Evolutionary conservation across 2,113 vertebrate genomes (phyloP), one percentile per base, ranked within the genome.

Genomic region (Cepphus grylle): DNA sequence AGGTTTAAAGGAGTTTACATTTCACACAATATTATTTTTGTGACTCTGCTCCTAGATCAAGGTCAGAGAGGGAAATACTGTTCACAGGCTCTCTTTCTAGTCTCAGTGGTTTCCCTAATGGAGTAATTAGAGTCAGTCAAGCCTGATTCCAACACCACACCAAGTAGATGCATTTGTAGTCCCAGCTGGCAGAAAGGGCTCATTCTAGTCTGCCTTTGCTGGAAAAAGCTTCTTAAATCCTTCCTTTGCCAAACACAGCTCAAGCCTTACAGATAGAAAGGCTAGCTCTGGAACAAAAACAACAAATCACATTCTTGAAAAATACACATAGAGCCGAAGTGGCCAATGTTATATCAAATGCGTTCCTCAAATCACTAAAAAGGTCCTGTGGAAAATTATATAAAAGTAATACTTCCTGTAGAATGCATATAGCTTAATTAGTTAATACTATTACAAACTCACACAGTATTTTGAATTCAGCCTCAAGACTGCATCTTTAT

Each of bases 271-370:
- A 38, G 30, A n/a, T 30, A 77, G 49, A 52, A 65, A 73, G 21
- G 23, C 40, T 34, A 47, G 21, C 36, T 56, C 29, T 11, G 20
- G 29, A 8, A 32, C 20, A 50, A 78, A 6, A 27, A n/a, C 50
- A 22, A 55, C 21, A 25, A 9, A 18, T 9, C 4, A 40, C 5
- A 2, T 4, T 38, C 2, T 0, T 56, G 30, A 32, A 45, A 79
- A 42, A 36, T 1, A 47, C 18, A 15, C 5, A 1, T 12, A 3
- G 4, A 56, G 30, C 36, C 49, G 10, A 32, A 40, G 15, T 2
- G 14, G 36, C 1, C 50, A 6, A 2, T 3, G 9, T 12, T 47
- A 4, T 9, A 65, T 6, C 30, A 63, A 40, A 70, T 20, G 13
- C 5, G 27, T 76, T 66, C 40, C 32, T 36, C 55, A 45, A 45